Base-by-base conservation (phyloP, 1,140 invertebrate species). In the Hyles euphorbiae region DNA sequence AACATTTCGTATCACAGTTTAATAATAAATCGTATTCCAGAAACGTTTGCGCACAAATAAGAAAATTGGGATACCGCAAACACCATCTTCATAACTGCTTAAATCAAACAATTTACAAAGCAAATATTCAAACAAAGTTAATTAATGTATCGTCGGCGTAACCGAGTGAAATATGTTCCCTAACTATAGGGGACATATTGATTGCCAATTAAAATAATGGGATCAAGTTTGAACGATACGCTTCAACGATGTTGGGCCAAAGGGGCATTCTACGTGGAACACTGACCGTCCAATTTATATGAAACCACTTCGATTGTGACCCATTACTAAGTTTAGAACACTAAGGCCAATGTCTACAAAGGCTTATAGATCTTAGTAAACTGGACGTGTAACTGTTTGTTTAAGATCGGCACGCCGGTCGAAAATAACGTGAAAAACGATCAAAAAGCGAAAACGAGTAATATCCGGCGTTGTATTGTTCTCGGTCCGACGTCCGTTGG, bases 401-500 rank as follows among this genome's bases (percentile, higher is more conserved):
- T 67, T 68, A 76, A 73, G 59, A 58, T 48, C 47, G 52, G 61
- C 54, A 60, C 60, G 62, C 68, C 22, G 22, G 22, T 65, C 73
- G 72, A 76, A 76, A 81, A 82, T 78, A 76, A 74, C 68, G 65
- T 72, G 66, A 76, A 78, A 82, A 83, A 81, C 74, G 73, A 77
- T 78, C 73, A 78, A 82, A 83, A 80, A 81, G 63, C 65, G 67
- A 79, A 83, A 85, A 83, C 72, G 71, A 79, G 76, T 81, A 83
- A 85, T 85, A 76, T 87, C 84, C 84, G 79, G 79, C 65, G 62
- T 64, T 51, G 72, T 78, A 82, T 87, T 87, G 83, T 87, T 84
- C 68, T 69, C 60, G 58, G 61, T 61, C 72, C 67, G 64, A 58
- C 53, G 71, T 74, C 72, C 71, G 74, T 63, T 58, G 68, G 63